Evolutionary conservation across 2,797 vertebrate genomes (phyloP), one percentile per base, ranked within the genome.

Genomic region (Cuniculus paca): DNA sequence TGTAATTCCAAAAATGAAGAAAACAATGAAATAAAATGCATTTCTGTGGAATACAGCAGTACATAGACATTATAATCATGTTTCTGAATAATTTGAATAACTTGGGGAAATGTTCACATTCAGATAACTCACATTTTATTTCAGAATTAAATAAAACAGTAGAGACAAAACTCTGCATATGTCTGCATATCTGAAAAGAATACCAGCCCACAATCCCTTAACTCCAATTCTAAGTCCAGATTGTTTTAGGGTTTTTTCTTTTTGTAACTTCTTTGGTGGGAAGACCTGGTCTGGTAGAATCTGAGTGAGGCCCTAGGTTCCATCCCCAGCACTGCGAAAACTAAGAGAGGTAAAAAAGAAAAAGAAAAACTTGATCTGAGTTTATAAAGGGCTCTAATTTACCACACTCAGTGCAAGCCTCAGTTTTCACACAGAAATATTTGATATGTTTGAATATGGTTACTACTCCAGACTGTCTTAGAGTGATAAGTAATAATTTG

Each of bases 31-130:
- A 78, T 58, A 61, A 90, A 86, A 85, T 20, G 16, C 31, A 72
- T 86, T 94, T 89, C 36, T 91, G 1, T 75, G 8, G 52, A 11
- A 7, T 74, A 13, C 77, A 80, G 70, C 39, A 77, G 56, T 88
- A 93, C 1, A 24, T 28, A 90, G 22, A 86, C 20, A 28, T 68
- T 86, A 52, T 72, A 95, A 72, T 45, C 36, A 48, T 61, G 13
- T 82, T 85, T 87, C 82, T 61, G 24, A 86, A 39, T 65, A 91
- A 81, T 84, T 81, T 36, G 63, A 84, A 28, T 88, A 92, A 91
- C 42, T 82, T 93, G 28, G 24, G 72, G 14, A 84, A 88, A 68
- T 60, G 9, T 5, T 96, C 34, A 77, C 22, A 10, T 72, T 88
- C 13, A 17, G 80, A 22, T 86, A 84, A 87, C 34, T 93, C 19